Conservation (phyloP, 1,140 invertebrate genomes). For the Samia ricini region DNA sequence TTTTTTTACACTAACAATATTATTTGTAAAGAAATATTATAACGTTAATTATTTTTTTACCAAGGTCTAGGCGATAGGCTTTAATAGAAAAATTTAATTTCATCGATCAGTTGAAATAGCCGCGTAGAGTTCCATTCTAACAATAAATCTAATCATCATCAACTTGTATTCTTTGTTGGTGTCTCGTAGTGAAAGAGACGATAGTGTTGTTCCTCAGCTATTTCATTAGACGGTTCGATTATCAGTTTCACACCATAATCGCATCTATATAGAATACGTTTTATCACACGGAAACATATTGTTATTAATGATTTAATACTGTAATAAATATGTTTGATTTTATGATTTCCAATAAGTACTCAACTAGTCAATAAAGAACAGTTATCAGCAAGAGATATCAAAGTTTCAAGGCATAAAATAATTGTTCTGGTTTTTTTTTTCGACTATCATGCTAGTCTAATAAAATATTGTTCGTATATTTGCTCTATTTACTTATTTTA, state of each 20-base stretch:
- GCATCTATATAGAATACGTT: not conserved
- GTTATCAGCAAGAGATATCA: not conserved
- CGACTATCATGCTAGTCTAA: no score
- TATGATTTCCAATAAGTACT: not conserved
- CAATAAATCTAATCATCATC: not conserved
- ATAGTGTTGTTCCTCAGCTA: not conserved
- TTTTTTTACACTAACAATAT: no score
- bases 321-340: not conserved
- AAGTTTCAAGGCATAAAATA: not conserved
- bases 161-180: not conserved
- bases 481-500: no score
- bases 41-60: no score
- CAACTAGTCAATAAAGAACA: not conserved
- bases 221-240: not conserved
- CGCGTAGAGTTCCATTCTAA: not conserved
- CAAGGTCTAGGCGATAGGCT: no score
- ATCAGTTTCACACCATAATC: not conserved
- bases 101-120: no score
- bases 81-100: no score
- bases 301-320: not conserved
- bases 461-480: no score
- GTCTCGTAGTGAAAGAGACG: not conserved
- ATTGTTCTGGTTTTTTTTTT: not conserved
- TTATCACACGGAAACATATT: not conserved
- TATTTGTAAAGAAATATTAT: no score